Evolutionary conservation across 1,140 invertebrate species (phyloP).

Genomic region (Parapsyche elsis): DNA sequence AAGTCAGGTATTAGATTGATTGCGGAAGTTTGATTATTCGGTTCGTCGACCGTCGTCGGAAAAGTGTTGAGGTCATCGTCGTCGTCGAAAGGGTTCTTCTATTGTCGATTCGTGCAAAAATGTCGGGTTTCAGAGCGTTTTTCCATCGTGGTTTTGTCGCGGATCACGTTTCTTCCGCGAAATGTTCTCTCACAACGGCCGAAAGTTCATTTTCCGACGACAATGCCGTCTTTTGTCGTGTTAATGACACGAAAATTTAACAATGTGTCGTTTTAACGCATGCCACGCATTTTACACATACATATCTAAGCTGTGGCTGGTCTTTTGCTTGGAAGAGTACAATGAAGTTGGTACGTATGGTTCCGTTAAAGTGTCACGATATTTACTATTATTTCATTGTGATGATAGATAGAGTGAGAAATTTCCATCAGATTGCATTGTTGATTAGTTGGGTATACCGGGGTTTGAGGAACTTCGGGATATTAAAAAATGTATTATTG

Average conservation of each 20-base stretch:
- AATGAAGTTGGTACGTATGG: background rate
- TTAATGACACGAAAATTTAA: conserved; percentile 15
- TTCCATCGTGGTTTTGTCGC: background rate
- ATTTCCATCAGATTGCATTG: too few relatives aligned
- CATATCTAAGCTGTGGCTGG: background rate
- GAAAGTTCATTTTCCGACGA: background rate
- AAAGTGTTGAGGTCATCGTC: too few relatives aligned
- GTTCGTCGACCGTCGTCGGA: too few relatives aligned
- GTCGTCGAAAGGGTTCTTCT: background rate
- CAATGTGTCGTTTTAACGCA: background rate
- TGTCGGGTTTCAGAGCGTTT: background rate
- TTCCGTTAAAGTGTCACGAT: background rate
- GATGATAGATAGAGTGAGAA: too few relatives aligned
- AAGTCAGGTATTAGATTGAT: too few relatives aligned
- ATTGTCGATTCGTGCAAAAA: background rate
- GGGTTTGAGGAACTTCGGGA: too few relatives aligned
- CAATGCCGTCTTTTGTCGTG: background rate
- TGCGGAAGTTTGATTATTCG: too few relatives aligned
- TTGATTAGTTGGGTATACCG: too few relatives aligned
- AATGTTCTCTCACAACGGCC: background rate
- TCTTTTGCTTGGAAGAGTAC: background rate
- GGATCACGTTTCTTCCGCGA: conserved; percentile 27
- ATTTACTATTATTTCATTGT: background rate
- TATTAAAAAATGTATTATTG: too few relatives aligned
- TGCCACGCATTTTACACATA: background rate